phyloP scores from a whole-genome alignment of 1,140 invertebrate species.

The Magallana ariakensis region DNA sequence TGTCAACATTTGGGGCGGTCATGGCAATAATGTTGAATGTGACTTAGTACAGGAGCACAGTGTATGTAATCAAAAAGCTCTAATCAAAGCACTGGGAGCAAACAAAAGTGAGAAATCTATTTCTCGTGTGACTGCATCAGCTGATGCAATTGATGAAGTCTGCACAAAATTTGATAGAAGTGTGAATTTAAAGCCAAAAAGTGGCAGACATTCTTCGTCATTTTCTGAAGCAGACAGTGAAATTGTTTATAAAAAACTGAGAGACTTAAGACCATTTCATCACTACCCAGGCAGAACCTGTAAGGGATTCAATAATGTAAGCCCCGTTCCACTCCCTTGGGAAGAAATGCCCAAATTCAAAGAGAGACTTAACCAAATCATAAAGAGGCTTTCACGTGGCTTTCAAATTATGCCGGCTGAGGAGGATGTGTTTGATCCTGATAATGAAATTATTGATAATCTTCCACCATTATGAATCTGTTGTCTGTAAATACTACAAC shows the following conservation, averaged over 20 bases:
- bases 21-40: conserved; percentile 44
- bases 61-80: conserved; percentile 51
- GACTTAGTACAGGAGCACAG: conserved; percentile 50
- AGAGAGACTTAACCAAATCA: conserved; percentile 16
- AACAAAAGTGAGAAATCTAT: conserved; percentile 47
- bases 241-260: conserved; percentile 18
- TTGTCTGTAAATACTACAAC: background rate
- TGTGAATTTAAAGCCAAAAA: conserved; percentile 14
- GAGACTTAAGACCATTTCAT: conserved; percentile 38
- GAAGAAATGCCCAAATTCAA: background rate
- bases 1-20: conserved; percentile 37
- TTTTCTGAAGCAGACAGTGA: background rate
- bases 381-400: background rate
- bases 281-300: conserved; percentile 3
- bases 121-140: conserved; percentile 30
- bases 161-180: conserved; percentile 25
- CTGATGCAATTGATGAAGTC: background rate
- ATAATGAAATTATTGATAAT: conserved; percentile 5
- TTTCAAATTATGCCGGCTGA: no score
- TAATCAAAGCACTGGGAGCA: conserved; percentile 49
- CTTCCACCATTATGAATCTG: background rate
- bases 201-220: background rate
- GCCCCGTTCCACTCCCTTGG: background rate
- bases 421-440: conserved; percentile 7
- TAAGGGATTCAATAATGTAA: background rate